Evolutionary conservation across 53 echinoderm and acorn worm genomes (phyloP).

Genomic region (Paelopatides confundens): DNA sequence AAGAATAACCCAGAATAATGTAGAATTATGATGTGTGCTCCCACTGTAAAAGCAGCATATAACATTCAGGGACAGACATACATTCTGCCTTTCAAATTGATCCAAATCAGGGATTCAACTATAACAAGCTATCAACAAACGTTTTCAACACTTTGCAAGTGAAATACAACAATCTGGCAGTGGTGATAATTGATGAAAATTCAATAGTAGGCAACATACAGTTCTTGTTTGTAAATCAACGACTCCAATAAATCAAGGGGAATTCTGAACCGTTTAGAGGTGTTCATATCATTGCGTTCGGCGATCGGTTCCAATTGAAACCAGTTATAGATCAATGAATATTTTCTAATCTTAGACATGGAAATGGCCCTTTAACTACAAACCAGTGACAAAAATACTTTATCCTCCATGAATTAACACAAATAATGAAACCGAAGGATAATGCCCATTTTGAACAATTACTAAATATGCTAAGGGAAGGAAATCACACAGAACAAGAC

Average conservation of each 20-base stretch:
- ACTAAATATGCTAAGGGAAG: conserved; percentile 43
- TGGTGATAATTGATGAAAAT: conserved; percentile 57
- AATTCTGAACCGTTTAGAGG: conserved; percentile 41
- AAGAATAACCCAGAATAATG: conserved; percentile 48
- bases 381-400: conserved; percentile 51
- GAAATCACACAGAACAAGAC: conserved; percentile 18
- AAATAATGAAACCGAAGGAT: conserved; percentile 58
- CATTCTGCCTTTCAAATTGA: conserved; percentile 44
- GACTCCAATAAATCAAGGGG: conserved; percentile 17
- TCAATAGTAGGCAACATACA: conserved; percentile 56
- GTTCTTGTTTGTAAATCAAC: conserved; percentile 14
- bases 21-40: conserved; percentile 47
- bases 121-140: conserved; percentile 11
- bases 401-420: conserved; percentile 32
- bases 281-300: conserved; percentile 43
- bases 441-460: conserved; percentile 41
- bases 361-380: conserved; percentile 24
- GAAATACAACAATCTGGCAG: conserved; percentile 21
- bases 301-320: conserved; percentile 52
- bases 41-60: conserved; percentile 62
- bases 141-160: conserved; percentile 19
- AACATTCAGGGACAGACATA: conserved; percentile 37
- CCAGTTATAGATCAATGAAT: conserved; percentile 52
- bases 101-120: conserved; percentile 45
- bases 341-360: conserved; percentile 1